Evolutionary conservation across 1,140 invertebrate species (phyloP).

Genomic region (Drosophila sucinea): DNA sequence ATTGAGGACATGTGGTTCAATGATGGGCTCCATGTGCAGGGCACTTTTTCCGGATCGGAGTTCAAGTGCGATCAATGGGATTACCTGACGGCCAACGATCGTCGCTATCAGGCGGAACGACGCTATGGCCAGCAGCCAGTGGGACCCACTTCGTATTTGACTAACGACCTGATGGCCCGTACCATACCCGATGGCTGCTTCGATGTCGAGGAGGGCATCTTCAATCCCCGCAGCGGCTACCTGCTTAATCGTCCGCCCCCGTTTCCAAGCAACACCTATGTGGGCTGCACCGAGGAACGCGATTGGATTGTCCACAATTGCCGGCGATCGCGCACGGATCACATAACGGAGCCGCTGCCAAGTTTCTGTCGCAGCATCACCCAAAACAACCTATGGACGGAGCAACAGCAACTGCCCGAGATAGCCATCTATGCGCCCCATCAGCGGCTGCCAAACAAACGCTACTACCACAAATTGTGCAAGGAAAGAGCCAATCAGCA

Average conservation of each 20-base stretch:
- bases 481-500: neutral
- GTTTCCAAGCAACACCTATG: conserved; percentile 33
- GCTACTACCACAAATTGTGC: conserved; percentile 58
- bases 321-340: conserved; percentile 22
- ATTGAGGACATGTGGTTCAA: conserved; percentile 72
- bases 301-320: conserved; percentile 57
- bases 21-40: conserved; percentile 59
- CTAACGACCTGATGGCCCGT: conserved; percentile 38
- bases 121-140: conserved; percentile 59
- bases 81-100: conserved; percentile 58
- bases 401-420: conserved; percentile 22
- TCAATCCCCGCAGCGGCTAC: conserved; percentile 43
- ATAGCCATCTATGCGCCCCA: conserved; percentile 52
- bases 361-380: conserved; percentile 48
- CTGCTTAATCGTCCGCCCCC: conserved; percentile 47
- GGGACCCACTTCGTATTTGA: conserved; percentile 59
- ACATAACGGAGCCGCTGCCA: conserved; percentile 39
- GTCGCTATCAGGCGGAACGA: conserved; percentile 60
- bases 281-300: conserved; percentile 50
- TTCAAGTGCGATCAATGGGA: conserved; percentile 52
- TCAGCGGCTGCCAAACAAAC: conserved; percentile 27
- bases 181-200: conserved; percentile 33
- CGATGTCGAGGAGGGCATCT: conserved; percentile 68
- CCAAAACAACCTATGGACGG: conserved; percentile 50
- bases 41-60: conserved; percentile 27